Percentiles rank a stretch among this genome's conserved stretches.
Evolutionary conservation across 2,113 vertebrate species (phyloP).

Genomic region (Reinhardtius hippoglossoides): DNA sequence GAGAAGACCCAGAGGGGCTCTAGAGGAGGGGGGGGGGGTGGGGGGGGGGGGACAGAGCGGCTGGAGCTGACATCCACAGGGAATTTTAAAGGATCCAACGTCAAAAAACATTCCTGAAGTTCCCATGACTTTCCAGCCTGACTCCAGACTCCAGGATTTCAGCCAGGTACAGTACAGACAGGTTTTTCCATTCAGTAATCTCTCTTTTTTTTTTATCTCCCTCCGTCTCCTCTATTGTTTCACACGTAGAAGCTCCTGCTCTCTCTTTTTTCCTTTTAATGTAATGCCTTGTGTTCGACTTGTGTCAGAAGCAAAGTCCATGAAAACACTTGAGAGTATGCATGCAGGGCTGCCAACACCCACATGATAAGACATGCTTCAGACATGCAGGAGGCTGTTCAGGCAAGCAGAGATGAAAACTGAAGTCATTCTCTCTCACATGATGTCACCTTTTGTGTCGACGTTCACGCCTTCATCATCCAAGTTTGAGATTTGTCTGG

Average conservation of each 20-base stretch:
- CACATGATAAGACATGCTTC: constrained; percentile 71
- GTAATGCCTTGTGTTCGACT: constrained; percentile 11
- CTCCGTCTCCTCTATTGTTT: neutral
- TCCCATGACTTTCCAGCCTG: constrained; percentile 59
- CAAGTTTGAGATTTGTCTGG: neutral
- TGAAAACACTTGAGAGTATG: constrained; percentile 32
- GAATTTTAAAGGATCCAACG: constrained; percentile 45
- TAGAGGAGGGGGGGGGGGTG: neutral
- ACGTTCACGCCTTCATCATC: neutral
- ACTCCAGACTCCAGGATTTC: constrained; percentile 51
- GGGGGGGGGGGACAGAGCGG: constrained; percentile 44
- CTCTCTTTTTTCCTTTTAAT: neutral
- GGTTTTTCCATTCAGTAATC: constrained; percentile 48
- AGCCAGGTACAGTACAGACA: constrained; percentile 75
- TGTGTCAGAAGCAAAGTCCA: constrained; percentile 25
- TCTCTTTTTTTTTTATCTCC: neutral
- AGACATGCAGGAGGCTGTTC: constrained; percentile 39
- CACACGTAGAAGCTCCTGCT: neutral
- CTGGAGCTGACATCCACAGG: constrained; percentile 53
- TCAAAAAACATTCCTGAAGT: constrained; percentile 61
- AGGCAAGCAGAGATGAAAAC: constrained; percentile 34
- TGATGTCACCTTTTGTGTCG: constrained; percentile 20
- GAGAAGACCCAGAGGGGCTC: constrained; percentile 25
- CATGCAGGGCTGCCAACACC: constrained; percentile 17
- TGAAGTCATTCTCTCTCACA: constrained; percentile 7